These are phyloP conservation scores for Leptopterna dolabrata DNA, from an alignment of 2,888 invertebrate genomes.

Conservation along the genomic window DNA sequence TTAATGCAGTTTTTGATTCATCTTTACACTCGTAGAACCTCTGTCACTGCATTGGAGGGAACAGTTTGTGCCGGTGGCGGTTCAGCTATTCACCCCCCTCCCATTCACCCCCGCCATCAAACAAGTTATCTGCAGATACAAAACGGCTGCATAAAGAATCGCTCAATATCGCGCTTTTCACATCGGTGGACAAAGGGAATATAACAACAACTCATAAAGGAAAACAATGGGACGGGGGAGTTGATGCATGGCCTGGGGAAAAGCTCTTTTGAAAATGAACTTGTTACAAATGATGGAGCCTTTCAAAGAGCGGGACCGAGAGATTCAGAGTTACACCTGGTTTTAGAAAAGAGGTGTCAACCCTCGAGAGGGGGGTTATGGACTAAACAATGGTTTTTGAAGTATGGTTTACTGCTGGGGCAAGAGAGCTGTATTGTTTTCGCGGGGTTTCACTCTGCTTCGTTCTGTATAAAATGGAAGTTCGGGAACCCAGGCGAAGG, in stretches of 20 bases:
- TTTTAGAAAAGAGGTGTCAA: slow-evolving; percentile 27
- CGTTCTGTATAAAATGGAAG: background rate
- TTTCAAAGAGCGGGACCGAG: slow-evolving; percentile 11
- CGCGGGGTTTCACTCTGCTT: background rate
- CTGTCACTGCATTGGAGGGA: too few relatives aligned
- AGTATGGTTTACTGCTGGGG: slow-evolving; percentile 18
- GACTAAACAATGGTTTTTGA: slow-evolving; percentile 25
- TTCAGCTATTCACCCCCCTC: too few relatives aligned
- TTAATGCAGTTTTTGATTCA: too few relatives aligned
- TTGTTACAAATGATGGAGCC: slow-evolving; percentile 38
- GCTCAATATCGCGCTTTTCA: background rate
- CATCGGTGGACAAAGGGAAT: background rate
- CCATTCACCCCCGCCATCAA: too few relatives aligned
- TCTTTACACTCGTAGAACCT: too few relatives aligned
- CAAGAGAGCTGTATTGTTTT: slow-evolving; percentile 13
- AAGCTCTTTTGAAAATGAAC: slow-evolving; percentile 51
- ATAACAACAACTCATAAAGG: slow-evolving; percentile 22
- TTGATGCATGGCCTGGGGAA: slow-evolving; percentile 20
- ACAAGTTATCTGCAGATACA: background rate
- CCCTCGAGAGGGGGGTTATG: background rate
- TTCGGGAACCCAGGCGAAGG: background rate
- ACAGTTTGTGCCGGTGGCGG: too few relatives aligned
- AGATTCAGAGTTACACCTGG: slow-evolving; percentile 30
- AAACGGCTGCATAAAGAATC: slow-evolving; percentile 21
- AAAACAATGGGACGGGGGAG: background rate